Evolutionary conservation across 2,888 invertebrate species (phyloP).

Genomic region (Ormyrus thymus): DNA sequence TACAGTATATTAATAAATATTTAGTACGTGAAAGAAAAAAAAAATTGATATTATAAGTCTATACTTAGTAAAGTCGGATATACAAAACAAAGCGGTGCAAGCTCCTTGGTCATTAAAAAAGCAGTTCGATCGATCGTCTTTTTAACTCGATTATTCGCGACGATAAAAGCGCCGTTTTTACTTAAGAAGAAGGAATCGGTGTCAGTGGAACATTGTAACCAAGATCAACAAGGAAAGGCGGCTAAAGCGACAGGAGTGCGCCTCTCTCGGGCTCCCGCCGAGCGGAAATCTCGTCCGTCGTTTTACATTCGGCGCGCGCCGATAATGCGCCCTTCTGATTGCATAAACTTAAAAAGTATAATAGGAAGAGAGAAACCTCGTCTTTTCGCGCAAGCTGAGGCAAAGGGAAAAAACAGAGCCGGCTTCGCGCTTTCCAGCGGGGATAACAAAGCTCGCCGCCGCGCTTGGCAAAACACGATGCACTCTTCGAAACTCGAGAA

Average conservation of each 20-base stretch:
- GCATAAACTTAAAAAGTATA: constrained; percentile 21
- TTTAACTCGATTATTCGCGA: constrained; percentile 30
- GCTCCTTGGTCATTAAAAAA: constrained; percentile 60
- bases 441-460: not conserved
- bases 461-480: not conserved
- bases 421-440: not conserved
- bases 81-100: constrained; percentile 41
- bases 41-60: constrained; percentile 17
- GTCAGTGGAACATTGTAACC: constrained; percentile 15
- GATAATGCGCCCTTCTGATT: constrained; percentile 25
- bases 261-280: constrained; percentile 36
- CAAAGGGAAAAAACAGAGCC: not conserved
- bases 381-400: not conserved
- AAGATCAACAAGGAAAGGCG: no score
- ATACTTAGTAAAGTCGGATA: constrained; percentile 11
- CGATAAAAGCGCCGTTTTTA: constrained; percentile 9
- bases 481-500: not conserved
- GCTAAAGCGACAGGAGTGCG: not conserved
- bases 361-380: constrained; percentile 19
- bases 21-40: constrained; percentile 15
- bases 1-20: constrained; percentile 55
- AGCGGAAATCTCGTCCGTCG: constrained; percentile 48
- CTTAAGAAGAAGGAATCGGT: constrained; percentile 17
- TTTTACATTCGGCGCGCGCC: constrained; percentile 13
- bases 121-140: constrained; percentile 61